phyloP scores from a whole-genome alignment of 2,113 vertebrate species.

The Corythaeola cristata region DNA sequence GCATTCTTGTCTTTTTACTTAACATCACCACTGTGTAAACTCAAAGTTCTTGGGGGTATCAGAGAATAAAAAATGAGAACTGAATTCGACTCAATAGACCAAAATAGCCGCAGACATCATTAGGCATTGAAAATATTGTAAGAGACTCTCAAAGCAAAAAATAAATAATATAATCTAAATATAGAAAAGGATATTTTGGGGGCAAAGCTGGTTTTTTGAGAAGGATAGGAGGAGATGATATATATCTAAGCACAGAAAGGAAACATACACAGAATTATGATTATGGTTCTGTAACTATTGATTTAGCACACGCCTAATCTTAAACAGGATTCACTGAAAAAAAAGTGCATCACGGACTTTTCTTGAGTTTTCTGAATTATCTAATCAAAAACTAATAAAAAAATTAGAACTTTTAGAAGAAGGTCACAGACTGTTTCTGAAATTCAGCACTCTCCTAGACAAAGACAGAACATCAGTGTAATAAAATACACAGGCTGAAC shows the following conservation, averaged over 20 bases:
- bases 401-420: not conserved
- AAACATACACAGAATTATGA: not conserved
- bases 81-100: constrained; percentile 6
- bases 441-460: not conserved
- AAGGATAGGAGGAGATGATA: not conserved
- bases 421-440: not conserved
- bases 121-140: not conserved
- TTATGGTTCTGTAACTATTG: not conserved
- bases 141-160: constrained; percentile 10
- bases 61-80: not conserved
- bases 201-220: not conserved
- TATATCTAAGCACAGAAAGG: not conserved
- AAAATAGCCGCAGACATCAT: constrained; percentile 29
- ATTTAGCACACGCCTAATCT: not conserved
- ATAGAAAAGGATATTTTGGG: not conserved
- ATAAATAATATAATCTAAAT: constrained; percentile 30
- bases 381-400: not conserved
- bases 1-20: not conserved
- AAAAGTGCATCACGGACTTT: not conserved
- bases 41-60: not conserved
- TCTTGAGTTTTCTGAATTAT: not conserved
- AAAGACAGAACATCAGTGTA: not conserved
- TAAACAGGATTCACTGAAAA: not conserved
- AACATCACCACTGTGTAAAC: not conserved
- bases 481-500: not conserved